A percentile compares a stretch with the other conserved stretches of the same genome.
These are phyloP conservation scores for Trachelus stipa DNA, from an alignment of 2,888 invertebrate genomes.

Conservation along the genomic window DNA sequence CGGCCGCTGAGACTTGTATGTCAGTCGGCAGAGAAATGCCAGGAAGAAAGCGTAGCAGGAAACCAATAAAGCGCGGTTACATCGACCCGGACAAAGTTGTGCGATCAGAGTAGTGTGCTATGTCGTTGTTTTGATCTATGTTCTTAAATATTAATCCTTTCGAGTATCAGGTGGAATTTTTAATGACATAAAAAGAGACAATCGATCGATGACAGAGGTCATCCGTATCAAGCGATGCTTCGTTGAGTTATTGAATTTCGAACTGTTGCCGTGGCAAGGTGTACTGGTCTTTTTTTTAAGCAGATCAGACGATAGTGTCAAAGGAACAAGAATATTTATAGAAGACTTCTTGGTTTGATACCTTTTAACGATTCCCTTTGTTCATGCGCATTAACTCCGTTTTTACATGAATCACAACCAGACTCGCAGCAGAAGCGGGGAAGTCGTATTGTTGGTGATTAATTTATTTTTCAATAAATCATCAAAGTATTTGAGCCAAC, in stretches of 20 bases:
- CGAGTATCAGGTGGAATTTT: background rate
- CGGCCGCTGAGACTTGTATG: background rate
- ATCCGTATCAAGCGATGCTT: background rate
- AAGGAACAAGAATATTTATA: background rate
- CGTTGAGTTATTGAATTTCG: background rate
- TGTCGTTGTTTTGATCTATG: background rate
- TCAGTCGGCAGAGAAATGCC: constrained; percentile 48
- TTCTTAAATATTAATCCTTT: background rate
- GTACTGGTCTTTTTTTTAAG: background rate
- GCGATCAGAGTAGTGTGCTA: constrained; percentile 17
- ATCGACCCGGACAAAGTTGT: constrained; percentile 29
- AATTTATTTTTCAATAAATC: background rate
- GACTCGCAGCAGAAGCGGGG: background rate
- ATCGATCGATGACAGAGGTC: background rate
- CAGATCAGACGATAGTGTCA: background rate
- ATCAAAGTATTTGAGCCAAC: too few species aligned
- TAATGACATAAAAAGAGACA: background rate
- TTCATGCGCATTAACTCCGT: background rate
- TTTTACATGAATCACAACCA: background rate
- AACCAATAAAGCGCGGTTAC: constrained; percentile 46
- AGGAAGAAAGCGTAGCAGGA: constrained; percentile 62
- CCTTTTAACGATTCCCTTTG: background rate
- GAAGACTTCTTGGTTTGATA: background rate
- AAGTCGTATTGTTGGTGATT: background rate
- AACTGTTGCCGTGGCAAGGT: background rate